These are phyloP conservation scores for Yoshiicerus persimilis DNA, from an alignment of 1,140 invertebrate genomes.

Conservation along the genomic window DNA sequence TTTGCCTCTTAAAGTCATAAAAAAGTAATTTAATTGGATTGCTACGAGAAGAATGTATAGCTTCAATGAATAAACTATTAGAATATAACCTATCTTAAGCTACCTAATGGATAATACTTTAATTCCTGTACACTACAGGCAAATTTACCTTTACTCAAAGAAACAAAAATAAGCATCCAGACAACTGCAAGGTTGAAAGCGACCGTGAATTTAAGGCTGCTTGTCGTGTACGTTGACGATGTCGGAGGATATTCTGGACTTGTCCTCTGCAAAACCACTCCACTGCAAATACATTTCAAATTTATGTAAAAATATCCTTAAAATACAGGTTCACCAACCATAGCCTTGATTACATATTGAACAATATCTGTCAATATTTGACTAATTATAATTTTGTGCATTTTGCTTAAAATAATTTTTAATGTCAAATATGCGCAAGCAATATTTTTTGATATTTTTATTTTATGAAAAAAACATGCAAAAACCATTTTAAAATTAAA, in stretches of 20 bases:
- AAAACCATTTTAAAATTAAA: too few species aligned
- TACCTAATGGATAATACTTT: neutral
- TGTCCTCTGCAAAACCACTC: slow-evolving; percentile 72
- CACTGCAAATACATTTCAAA: slow-evolving; percentile 56
- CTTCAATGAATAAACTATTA: neutral
- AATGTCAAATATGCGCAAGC: too few species aligned
- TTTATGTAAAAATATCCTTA: too few species aligned
- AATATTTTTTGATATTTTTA: too few species aligned
- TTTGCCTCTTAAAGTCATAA: neutral
- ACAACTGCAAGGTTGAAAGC: slow-evolving; percentile 85
- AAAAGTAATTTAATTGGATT: neutral
- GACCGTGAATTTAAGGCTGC: slow-evolving; percentile 76
- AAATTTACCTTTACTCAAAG: slow-evolving; percentile 76
- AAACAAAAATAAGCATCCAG: slow-evolving; percentile 86
- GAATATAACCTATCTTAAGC: too few species aligned
- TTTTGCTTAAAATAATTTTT: too few species aligned
- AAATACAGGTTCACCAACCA: too few species aligned
- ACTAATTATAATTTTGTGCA: too few species aligned
- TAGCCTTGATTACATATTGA: too few species aligned
- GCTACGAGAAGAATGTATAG: neutral
- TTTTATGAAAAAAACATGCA: too few species aligned
- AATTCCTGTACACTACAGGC: neutral
- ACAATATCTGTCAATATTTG: too few species aligned
- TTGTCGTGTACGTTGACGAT: slow-evolving; percentile 46
- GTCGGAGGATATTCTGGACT: slow-evolving; percentile 56